Conservation (phyloP, 2,888 invertebrate species). For the Sepiola atlantica region DNA sequence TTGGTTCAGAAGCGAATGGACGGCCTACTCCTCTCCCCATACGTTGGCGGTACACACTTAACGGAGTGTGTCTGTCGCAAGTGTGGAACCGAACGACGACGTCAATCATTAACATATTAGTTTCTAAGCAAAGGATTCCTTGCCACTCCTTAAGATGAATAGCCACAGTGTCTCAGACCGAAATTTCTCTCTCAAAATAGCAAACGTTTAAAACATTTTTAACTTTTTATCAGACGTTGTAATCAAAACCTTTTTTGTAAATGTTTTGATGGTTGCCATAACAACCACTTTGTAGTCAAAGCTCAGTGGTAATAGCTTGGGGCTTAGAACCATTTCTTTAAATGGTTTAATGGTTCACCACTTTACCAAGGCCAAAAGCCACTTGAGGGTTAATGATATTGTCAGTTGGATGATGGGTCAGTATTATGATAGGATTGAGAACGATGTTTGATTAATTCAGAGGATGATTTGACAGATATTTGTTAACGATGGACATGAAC, state of each 20-base stretch:
- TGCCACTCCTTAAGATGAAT: background rate
- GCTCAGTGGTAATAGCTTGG: background rate
- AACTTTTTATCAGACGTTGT: background rate
- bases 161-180: background rate
- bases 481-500: no score
- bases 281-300: slow-evolving; percentile 3
- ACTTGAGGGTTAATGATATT: no score
- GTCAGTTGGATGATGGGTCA: no score
- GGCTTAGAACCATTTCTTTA: no score
- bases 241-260: background rate
- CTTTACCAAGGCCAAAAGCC: no score
- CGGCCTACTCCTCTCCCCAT: no score
- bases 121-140: background rate
- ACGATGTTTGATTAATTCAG: no score
- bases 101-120: background rate
- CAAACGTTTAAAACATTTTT: background rate
- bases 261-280: background rate
- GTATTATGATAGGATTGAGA: no score
- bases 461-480: no score
- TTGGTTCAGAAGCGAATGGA: no score
- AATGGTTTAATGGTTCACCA: no score
- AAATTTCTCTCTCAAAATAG: background rate
- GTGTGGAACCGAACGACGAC: background rate
- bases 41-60: background rate
- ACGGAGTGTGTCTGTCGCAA: background rate